phyloP scores from a whole-genome alignment of 2,888 invertebrate species.

The Linnaemya tessellans region DNA sequence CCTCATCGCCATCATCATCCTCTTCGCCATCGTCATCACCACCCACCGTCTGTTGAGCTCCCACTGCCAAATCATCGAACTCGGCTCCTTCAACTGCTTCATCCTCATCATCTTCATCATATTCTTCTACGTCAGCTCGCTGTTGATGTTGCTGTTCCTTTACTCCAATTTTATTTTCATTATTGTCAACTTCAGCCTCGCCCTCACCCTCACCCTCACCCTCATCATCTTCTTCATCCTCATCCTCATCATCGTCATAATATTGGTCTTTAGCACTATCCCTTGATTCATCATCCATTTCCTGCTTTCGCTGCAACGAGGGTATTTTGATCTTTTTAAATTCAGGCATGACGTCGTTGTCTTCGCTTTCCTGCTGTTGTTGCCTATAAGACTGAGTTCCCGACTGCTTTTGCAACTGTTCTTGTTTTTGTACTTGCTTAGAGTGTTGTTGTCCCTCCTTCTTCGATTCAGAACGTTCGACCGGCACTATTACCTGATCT shows the following conservation, averaged over 20 bases:
- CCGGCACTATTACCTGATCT: constrained; percentile 79
- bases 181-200: constrained; percentile 66
- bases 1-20: constrained; percentile 71
- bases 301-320: constrained; percentile 45
- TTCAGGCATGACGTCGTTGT: constrained; percentile 54
- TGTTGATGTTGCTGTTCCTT: constrained; percentile 31
- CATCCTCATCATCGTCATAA: constrained; percentile 70
- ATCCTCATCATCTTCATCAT: constrained; percentile 69
- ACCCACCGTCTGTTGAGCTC: constrained; percentile 72
- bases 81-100: constrained; percentile 74
- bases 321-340: constrained; percentile 74
- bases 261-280: constrained; percentile 70
- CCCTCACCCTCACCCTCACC: constrained; percentile 55
- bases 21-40: constrained; percentile 74
- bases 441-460: constrained; percentile 33
- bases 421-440: constrained; percentile 26
- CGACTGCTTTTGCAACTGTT: constrained; percentile 30
- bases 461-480: constrained; percentile 67
- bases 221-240: constrained; percentile 69
- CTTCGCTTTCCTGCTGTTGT: constrained; percentile 38
- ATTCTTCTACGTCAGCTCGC: constrained; percentile 63
- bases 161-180: constrained; percentile 10
- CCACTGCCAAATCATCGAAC: constrained; percentile 74
- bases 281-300: constrained; percentile 61
- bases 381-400: not conserved